phyloP scores from a whole-genome alignment of 1,140 invertebrate genomes.

The Ceratina calcarata region DNA sequence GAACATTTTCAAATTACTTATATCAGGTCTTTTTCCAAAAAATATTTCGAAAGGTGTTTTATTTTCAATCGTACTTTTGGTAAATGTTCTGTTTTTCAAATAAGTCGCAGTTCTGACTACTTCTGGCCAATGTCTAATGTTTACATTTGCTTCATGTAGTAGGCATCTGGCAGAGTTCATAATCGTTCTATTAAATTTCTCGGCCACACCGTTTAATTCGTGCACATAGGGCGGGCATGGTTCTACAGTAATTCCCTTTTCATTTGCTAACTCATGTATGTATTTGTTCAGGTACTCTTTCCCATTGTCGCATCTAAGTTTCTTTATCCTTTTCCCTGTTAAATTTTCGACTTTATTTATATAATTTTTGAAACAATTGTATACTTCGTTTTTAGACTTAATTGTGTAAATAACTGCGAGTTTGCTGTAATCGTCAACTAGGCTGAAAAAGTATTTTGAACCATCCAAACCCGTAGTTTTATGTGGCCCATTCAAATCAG shows the following conservation, averaged over 20 bases:
- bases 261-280: neutral
- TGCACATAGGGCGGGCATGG: too few species aligned
- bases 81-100: too few species aligned
- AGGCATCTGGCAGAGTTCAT: constrained; percentile 12
- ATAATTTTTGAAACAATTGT: constrained; percentile 19
- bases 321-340: constrained; percentile 16
- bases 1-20: too few species aligned
- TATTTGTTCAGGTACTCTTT: neutral
- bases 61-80: too few species aligned
- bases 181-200: constrained; percentile 12
- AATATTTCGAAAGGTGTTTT: constrained; percentile 49
- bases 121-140: constrained; percentile 7
- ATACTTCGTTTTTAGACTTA: constrained; percentile 22
- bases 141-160: constrained; percentile 3
- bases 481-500: too few species aligned
- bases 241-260: constrained; percentile 4
- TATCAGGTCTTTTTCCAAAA: constrained; percentile 38
- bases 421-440: constrained; percentile 29
- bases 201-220: too few species aligned
- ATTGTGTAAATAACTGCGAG: neutral
- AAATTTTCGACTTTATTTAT: constrained; percentile 22
- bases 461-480: neutral
- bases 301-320: constrained; percentile 18
- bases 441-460: neutral
- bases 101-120: neutral